Evolutionary conservation across 2,797 vertebrate genomes (phyloP), one percentile per base, ranked within the genome.

Genomic region (Hydrocynus forskahlii): DNA sequence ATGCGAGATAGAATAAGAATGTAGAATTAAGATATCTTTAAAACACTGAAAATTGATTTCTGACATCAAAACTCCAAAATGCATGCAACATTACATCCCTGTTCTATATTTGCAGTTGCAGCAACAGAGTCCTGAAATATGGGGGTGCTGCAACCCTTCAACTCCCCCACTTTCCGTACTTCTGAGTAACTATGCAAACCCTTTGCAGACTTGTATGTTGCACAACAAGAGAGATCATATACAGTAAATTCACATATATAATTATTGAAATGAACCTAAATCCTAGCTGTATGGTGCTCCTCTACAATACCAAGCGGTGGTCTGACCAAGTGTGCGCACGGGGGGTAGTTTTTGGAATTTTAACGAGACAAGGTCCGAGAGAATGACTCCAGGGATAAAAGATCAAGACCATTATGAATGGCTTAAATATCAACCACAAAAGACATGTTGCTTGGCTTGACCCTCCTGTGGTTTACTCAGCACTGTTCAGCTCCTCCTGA

Each of bases 371-470:
- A 40, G 63, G 29, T 7, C 50, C 29, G 13, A 78, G 52, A 68
- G 66, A 59, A 19, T 78, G 35, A 57, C 54, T 25, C 13, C 55
- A 63, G 17, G 29, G 38, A 79, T 69, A n/a, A 64, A 57, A 70
- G 35, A 69, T 48, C n/a, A 21, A 2, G 29, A 45, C 12, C 40
- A 63, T 70, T 48, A 74, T 14, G 25, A 74, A 57, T 64, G 55
- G 19, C 60, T 52, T 69, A 35, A 75, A 70, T 60, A 69, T 78
- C 52, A 74, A 75, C 52, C 25, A 79, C 64, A 83, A 63, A 70
- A 43, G 54, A 79, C 35, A 76, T 70, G 72, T 79, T 70, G 71
- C 81, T 75, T 48, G 48, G 79, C 72, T 64, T 71, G 72, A 70
- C 29, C 57, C 72, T 64, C 77, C 52, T 70, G 76, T 54, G 40